Base-by-base conservation (phyloP, 1,140 invertebrate species). In the Brachionus sp. region DNA sequence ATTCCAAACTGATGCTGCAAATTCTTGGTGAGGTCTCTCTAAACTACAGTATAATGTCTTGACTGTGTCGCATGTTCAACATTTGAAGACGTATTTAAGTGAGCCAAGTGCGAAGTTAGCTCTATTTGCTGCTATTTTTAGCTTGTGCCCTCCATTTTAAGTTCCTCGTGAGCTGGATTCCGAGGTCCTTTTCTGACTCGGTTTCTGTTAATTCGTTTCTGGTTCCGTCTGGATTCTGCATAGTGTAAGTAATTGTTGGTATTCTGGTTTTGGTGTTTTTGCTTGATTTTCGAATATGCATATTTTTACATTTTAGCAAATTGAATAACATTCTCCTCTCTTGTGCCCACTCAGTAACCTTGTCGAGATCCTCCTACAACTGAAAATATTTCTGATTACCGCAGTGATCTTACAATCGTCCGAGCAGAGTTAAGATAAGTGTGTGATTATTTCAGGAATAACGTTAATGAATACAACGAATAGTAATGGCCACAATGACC, bases 401-500 rank as follows among this genome's bases (percentile, higher is more conserved):
- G 10, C 10, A 10, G n/a, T 46, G 44, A 46, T 46, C 44, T 46
- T 46, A 46, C 44, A 46, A 46, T 46, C 44, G 4, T 46, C 44
- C 44, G n/a, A n/a, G n/a, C n/a, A n/a, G 13, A 44, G 9, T 44
- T 44, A 10, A 5, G 13, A 13, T 9, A 7, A 44, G 5, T 44
- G 39, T 10, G 39, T 1, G 13, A 44, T 44, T 44, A 2, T 44
- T 44, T n/a, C n/a, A n/a, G n/a, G n/a, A n/a, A n/a, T n/a, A n/a
- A n/a, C n/a, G n/a, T n/a, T n/a, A n/a, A n/a, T n/a, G n/a, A n/a
- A n/a, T n/a, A n/a, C n/a, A n/a, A n/a, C n/a, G n/a, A n/a, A n/a
- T n/a, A n/a, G 16, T 1, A 62, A 62, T 4, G 84, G 83, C 1
- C 78, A 83, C n/a, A 85, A 23, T n/a, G 9, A 84, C 64, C 53